Evolutionary conservation across 2,113 vertebrate species (phyloP).

Genomic region (Stegastes partitus): DNA sequence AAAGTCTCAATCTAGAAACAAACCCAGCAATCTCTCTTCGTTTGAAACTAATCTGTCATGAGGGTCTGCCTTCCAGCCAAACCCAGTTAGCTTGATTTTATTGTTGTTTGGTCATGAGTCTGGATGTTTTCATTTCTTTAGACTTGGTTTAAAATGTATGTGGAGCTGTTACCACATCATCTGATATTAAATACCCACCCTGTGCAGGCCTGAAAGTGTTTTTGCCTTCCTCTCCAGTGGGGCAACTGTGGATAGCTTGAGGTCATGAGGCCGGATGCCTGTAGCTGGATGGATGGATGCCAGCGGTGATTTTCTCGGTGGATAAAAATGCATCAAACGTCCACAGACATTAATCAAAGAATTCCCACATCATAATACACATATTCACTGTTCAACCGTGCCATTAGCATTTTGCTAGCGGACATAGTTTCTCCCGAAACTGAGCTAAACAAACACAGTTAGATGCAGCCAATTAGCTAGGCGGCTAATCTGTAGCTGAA

Average conservation of each 20-base stretch:
- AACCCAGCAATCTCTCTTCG: too few species aligned
- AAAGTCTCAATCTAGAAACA: too few species aligned
- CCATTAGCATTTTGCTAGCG: too few species aligned
- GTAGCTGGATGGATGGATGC: not conserved
- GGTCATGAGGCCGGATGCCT: not conserved
- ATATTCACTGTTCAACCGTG: not conserved
- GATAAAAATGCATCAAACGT: not conserved
- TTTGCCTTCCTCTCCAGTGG: not conserved
- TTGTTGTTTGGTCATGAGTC: not conserved
- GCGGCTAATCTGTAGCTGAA: not conserved
- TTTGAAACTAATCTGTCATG: too few species aligned
- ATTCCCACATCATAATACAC: not conserved
- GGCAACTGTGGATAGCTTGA: slow-evolving; percentile 4
- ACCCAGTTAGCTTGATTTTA: not conserved
- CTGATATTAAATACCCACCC: slow-evolving; percentile 5
- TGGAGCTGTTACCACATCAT: not conserved
- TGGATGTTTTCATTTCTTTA: not conserved
- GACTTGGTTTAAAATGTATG: not conserved
- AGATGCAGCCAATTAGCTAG: not conserved
- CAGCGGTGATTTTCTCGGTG: not conserved
- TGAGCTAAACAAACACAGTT: not conserved
- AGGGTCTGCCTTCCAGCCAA: not conserved
- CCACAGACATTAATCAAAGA: not conserved
- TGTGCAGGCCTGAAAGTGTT: not conserved
- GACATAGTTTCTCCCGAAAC: not conserved